Conservation (phyloP, 2,888 invertebrate genomes). For the Gastrophysa polygoni region DNA sequence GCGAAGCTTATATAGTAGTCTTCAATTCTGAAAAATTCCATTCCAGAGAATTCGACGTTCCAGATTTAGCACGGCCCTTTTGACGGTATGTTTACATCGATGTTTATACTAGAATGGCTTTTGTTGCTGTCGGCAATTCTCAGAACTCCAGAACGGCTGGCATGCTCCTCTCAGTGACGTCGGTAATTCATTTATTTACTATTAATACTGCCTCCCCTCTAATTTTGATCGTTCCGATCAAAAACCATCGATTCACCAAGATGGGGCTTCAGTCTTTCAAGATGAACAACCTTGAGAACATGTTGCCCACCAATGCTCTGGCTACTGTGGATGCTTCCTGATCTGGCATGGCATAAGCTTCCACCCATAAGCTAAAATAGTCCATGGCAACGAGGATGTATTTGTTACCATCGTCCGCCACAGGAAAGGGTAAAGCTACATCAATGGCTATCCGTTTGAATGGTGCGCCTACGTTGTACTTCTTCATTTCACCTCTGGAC, state of each 20-base stretch:
- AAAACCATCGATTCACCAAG: background rate
- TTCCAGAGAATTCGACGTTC: too few species aligned
- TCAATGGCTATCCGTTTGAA: constrained; percentile 39
- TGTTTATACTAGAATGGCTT: too few species aligned
- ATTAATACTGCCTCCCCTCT: background rate
- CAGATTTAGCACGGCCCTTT: too few species aligned
- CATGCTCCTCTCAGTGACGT: too few species aligned
- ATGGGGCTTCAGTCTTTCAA: background rate
- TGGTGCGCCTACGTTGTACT: constrained; percentile 22
- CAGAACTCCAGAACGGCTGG: too few species aligned
- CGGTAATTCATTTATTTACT: too few species aligned
- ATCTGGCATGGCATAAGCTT: constrained; percentile 41
- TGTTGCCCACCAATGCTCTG: constrained; percentile 25
- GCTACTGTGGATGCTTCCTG: constrained; percentile 13
- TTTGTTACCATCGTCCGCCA: background rate
- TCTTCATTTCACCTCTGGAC: constrained; percentile 14
- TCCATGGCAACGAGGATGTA: background rate
- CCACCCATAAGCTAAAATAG: constrained; percentile 34
- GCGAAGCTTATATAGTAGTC: too few species aligned
- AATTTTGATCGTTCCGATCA: constrained; percentile 4
- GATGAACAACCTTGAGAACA: background rate
- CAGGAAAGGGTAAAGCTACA: constrained; percentile 31
- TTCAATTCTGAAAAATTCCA: too few species aligned
- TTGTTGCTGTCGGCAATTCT: too few species aligned
- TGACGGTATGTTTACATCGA: too few species aligned